These are phyloP conservation scores for Hofmannophila pseudospretella DNA, from an alignment of 2,888 invertebrate species.

Conservation along the genomic window DNA sequence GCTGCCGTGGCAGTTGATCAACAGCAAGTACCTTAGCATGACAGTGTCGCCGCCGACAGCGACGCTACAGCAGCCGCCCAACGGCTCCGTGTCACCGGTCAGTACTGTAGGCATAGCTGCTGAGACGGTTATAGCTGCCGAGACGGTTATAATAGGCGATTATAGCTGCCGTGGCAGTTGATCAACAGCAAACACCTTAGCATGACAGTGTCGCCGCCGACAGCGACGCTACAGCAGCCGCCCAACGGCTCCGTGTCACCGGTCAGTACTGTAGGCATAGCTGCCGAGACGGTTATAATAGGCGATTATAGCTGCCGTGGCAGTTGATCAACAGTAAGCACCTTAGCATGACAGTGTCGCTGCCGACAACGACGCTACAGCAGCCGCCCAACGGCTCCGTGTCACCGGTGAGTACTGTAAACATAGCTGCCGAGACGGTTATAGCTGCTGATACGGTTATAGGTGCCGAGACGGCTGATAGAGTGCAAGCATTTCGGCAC, in stretches of 20 bases:
- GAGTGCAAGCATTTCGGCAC: conserved; percentile 86
- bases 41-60: conserved; percentile 49
- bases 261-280: too few relatives aligned
- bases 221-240: too few relatives aligned
- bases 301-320: too few relatives aligned
- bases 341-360: too few relatives aligned
- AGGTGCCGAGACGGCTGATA: conserved; percentile 85
- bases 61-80: conserved; percentile 41
- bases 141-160: conserved; percentile 85
- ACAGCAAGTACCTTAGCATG: too few relatives aligned
- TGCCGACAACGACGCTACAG: conserved; percentile 37
- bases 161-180: conserved; percentile 84
- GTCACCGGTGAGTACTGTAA: conserved; percentile 55
- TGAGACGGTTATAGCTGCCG: too few relatives aligned
- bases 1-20: too few relatives aligned
- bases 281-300: too few relatives aligned
- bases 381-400: conserved; percentile 56
- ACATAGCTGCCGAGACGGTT: too few relatives aligned
- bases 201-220: conserved; percentile 80
- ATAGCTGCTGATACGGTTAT: conserved; percentile 82
- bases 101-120: too few relatives aligned
- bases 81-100: conserved; percentile 63
- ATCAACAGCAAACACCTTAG: conserved; percentile 87
- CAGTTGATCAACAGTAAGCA: too few relatives aligned
- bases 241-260: conserved; percentile 61